phyloP scores from a whole-genome alignment of 2,888 invertebrate species.

The Philereme transversata region DNA sequence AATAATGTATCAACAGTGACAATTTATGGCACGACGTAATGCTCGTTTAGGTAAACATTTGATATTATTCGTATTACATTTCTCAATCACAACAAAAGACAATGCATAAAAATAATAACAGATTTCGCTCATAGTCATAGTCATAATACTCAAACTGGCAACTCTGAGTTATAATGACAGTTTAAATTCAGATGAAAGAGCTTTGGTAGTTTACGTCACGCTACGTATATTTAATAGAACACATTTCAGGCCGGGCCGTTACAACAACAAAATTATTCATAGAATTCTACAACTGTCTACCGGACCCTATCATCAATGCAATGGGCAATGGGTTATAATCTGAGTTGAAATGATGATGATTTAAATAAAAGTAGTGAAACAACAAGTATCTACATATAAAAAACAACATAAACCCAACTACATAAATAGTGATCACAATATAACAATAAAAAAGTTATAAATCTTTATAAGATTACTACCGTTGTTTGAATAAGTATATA shows the following conservation, averaged over 20 bases:
- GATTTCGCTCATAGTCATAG: conserved; percentile 11
- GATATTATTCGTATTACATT: conserved; percentile 1
- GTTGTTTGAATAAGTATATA: background rate
- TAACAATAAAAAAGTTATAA: no score
- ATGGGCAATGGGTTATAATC: background rate
- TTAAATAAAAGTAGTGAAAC: background rate
- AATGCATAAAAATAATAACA: conserved; percentile 8
- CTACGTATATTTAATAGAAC: conserved; percentile 27
- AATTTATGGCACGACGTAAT: conserved; percentile 4
- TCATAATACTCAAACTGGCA: conserved; percentile 15
- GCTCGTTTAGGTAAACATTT: background rate
- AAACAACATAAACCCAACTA: no score
- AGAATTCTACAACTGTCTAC: conserved; percentile 14
- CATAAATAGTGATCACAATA: no score
- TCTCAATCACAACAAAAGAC: background rate
- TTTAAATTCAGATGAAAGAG: conserved; percentile 27
- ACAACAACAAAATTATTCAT: conserved; percentile 31
- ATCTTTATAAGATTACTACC: no score
- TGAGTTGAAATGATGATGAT: background rate
- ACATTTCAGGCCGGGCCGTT: conserved; percentile 28
- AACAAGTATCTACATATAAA: no score
- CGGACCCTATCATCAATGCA: conserved; percentile 20
- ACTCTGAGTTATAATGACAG: conserved; percentile 24
- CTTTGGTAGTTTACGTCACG: conserved; percentile 24
- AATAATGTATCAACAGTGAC: conserved; percentile 16